phyloP scores from a whole-genome alignment of 2,888 invertebrate species.

The Globia sparganii region DNA sequence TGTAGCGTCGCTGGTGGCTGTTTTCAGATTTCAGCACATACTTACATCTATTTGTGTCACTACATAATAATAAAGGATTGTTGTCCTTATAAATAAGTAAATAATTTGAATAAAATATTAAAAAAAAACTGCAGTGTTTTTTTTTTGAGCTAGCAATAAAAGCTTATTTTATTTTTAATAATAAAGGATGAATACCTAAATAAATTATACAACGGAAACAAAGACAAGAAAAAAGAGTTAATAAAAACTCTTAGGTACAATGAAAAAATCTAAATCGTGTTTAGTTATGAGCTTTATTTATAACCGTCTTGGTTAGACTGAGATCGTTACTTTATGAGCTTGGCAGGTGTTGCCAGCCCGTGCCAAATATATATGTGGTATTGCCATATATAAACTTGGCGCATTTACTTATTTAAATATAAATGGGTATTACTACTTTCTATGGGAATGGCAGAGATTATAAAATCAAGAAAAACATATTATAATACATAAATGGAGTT shows the following conservation, averaged over 20 bases:
- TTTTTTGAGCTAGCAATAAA: too few species aligned
- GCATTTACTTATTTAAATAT: slow-evolving; percentile 3
- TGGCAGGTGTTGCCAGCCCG: slow-evolving; percentile 6
- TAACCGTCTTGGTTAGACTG: slow-evolving; percentile 6
- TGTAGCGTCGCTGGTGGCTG: neutral
- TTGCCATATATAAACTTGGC: slow-evolving; percentile 21
- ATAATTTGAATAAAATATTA: too few species aligned
- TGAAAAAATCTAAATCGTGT: neutral
- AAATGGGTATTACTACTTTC: neutral
- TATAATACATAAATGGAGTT: neutral
- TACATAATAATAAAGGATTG: neutral
- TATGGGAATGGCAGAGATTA: neutral
- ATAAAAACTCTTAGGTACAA: neutral
- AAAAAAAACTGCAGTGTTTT: too few species aligned
- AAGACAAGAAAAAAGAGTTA: neutral
- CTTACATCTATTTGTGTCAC: neutral
- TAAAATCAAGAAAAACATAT: neutral
- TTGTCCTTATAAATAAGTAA: too few species aligned
- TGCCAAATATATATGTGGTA: slow-evolving; percentile 11
- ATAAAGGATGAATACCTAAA: too few species aligned
- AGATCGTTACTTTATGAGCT: slow-evolving; percentile 18
- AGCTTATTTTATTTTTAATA: too few species aligned
- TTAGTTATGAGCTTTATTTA: slow-evolving; percentile 1
- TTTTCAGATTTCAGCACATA: neutral
- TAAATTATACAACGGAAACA: neutral